phyloP scores from a whole-genome alignment of 1,140 invertebrate species.

The Drosophila sturtevanti region DNA sequence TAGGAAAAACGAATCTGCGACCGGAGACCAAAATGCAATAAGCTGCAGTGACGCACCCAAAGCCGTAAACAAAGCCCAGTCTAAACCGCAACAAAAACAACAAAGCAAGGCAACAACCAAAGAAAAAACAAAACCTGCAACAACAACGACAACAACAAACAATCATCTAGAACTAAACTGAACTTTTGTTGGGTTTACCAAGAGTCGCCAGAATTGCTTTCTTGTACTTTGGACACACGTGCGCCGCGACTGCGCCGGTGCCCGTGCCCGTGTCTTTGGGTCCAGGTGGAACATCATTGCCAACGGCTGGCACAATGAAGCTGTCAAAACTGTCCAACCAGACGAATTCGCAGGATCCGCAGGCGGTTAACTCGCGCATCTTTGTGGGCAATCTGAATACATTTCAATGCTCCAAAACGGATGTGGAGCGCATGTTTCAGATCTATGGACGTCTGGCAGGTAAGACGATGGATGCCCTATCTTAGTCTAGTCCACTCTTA shows the following conservation, averaged over 20 bases:
- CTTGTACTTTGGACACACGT: conserved; percentile 79
- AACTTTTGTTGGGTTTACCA: conserved; percentile 9
- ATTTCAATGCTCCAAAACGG: conserved; percentile 93
- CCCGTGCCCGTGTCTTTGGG: conserved; percentile 38
- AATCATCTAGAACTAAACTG: conserved; percentile 20
- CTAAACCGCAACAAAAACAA: conserved; percentile 47
- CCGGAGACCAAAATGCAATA: conserved; percentile 68
- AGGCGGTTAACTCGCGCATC: conserved; percentile 92
- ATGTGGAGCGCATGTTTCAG: conserved; percentile 94
- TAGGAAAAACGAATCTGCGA: conserved; percentile 5
- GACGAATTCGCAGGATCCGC: conserved; percentile 93
- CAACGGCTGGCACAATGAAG: conserved; percentile 84
- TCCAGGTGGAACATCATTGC: conserved; percentile 32
- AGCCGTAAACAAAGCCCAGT: conserved; percentile 53
- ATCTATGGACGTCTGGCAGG: conserved; percentile 92
- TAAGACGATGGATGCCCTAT: conserved; percentile 74
- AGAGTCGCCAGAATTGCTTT: conserved; percentile 74
- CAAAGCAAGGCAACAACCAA: conserved; percentile 9
- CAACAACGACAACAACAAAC: conserved; percentile 10
- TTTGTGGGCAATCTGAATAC: conserved; percentile 96
- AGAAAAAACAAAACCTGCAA: neutral
- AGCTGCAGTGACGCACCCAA: conserved; percentile 53
- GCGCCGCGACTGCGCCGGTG: conserved; percentile 65
- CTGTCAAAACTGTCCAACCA: conserved; percentile 94
- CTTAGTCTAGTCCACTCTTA: too few species aligned